Evolutionary conservation across 2,113 vertebrate species (phyloP).

Genomic region (Astatotilapia flaviijosephi): DNA sequence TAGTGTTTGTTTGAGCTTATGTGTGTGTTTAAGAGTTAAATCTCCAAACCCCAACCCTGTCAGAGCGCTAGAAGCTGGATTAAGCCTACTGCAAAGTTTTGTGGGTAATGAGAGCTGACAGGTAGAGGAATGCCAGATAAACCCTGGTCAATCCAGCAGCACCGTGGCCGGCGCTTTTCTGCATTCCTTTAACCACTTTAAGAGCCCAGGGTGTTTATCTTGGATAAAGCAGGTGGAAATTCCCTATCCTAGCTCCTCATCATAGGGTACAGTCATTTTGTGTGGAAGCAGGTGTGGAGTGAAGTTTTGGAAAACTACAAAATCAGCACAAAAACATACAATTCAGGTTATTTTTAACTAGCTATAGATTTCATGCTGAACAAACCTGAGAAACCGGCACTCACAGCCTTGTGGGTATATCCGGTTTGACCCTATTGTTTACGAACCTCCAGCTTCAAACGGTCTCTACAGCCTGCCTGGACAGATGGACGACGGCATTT

Average conservation of each 20-base stretch:
- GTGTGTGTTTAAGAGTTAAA: slow-evolving; percentile 35
- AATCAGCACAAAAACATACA: neutral
- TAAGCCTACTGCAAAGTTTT: slow-evolving; percentile 56
- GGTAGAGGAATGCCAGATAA: slow-evolving; percentile 19
- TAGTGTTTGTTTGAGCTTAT: neutral
- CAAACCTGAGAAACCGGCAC: neutral
- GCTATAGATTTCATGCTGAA: neutral
- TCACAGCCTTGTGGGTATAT: neutral
- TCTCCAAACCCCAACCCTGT: slow-evolving; percentile 22
- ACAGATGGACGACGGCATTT: slow-evolving; percentile 32
- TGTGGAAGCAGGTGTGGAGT: neutral
- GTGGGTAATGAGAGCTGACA: slow-evolving; percentile 58
- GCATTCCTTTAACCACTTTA: neutral
- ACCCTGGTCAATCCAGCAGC: neutral
- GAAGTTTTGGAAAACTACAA: neutral
- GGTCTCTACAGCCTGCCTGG: neutral
- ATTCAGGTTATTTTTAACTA: neutral
- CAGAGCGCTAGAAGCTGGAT: slow-evolving; percentile 39
- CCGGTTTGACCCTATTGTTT: neutral
- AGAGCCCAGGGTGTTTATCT: neutral
- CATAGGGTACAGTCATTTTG: neutral
- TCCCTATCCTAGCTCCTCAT: neutral
- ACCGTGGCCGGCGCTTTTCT: neutral
- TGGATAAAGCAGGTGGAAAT: neutral
- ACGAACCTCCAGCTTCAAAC: neutral